Evolutionary conservation across 2,797 vertebrate species (phyloP), one percentile per base, ranked within the genome.

Genomic region (Aselliscus stoliczkanus): DNA sequence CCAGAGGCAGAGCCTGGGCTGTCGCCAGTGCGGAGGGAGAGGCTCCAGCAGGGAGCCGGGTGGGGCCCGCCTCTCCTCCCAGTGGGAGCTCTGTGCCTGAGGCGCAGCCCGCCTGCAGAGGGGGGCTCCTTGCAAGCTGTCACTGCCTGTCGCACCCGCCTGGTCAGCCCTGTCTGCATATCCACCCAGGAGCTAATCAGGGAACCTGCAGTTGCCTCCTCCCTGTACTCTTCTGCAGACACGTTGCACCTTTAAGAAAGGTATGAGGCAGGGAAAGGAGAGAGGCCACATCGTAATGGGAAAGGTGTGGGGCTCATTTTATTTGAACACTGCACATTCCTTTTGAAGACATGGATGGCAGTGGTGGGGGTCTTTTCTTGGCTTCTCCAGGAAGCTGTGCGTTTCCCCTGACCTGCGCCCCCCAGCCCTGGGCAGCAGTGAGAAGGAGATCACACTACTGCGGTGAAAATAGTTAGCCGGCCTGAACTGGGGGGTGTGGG

Each of bases 31-130:
- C 96, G 23, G 80, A 65, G 87, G 96, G 96, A 94, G 95, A 96
- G 86, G 88, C 94, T 97, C 96, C 83, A 64, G 97, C 97, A 44
- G 47, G 95, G 91, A 98, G 97, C 98, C 97, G 96, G 97, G 96
- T 67, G 92, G 96, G 97, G 54, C 83, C 83, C 88, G 64, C 75
- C 88, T 67, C 52, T 97, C 75, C 88, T 98, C 96, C 94, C 1
- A 0, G 79, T 2, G 62, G 96, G 72, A 17, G 79, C 76, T 69
- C 27, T 72, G 89, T 79, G 95, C 93, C 95, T 6, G 4, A 81
- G 92, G 79, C 56, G 42, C 58, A 95, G 44, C 56, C 58, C 0
- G 23, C 77, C 85, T 96, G 70, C 29, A 5, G 75, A 37, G 17
- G 34, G 31, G 47, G 80, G 8, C 11, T 0, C 4, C 42, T 5